A percentile compares a stretch with the other conserved stretches of the same genome.
Conservation (phyloP, 37 sponge, comb jelly and placozoan species). For the Axinella damicornis region DNA sequence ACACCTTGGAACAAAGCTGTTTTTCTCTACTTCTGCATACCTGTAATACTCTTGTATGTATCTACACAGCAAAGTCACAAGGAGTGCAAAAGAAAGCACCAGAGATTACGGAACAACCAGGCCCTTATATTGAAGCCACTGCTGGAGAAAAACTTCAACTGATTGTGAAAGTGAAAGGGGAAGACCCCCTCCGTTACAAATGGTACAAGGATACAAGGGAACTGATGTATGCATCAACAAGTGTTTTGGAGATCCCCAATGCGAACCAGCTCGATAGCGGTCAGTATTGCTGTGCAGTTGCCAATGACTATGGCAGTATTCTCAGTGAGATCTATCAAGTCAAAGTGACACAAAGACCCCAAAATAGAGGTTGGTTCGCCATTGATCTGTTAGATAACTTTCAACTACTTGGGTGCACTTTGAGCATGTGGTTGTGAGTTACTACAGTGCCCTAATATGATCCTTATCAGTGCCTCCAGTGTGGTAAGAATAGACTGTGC, state of each 20-base stretch:
- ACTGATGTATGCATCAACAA: constrained; percentile 7
- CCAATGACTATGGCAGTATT: constrained; percentile 49
- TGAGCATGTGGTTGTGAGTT: no score
- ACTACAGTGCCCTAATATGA: no score
- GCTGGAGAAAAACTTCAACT: constrained; percentile 37
- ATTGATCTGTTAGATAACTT: no score
- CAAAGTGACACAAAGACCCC: neutral
- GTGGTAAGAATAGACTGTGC: no score
- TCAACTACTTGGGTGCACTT: no score
- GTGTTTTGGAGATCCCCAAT: constrained; percentile 17
- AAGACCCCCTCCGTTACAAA: constrained; percentile 17
- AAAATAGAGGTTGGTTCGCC: no score
- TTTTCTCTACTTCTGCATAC: no score
- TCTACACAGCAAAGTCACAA: no score
- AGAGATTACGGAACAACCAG: constrained; percentile 40
- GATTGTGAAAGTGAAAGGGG: constrained; percentile 17
- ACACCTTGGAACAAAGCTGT: no score
- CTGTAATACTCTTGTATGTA: no score
- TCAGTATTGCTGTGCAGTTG: constrained; percentile 47
- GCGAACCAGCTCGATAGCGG: constrained; percentile 10
- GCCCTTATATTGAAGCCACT: neutral
- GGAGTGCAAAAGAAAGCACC: neutral
- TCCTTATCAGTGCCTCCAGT: no score
- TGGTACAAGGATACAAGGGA: constrained; percentile 49
- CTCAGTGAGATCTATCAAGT: constrained; percentile 10